A percentile compares a stretch with the other conserved stretches of the same genome.
These are phyloP conservation scores for Sminthopsis crassicaudata DNA, from an alignment of 2,113 vertebrate species.

Conservation along the genomic window DNA sequence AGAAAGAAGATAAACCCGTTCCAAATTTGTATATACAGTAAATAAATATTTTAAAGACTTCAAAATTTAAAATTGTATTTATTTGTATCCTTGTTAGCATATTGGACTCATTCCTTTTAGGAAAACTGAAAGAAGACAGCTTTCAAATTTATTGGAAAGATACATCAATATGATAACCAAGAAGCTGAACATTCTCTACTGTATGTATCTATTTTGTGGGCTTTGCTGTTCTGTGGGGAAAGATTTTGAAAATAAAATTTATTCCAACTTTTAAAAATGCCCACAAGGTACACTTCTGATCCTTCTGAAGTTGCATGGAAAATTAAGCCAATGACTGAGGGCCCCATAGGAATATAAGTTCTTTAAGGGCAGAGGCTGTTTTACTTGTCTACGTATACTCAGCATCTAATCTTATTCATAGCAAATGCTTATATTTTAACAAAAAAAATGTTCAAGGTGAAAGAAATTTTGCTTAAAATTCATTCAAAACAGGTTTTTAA, in stretches of 20 bases:
- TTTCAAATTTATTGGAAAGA: constrained; percentile 4
- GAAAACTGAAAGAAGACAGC: not conserved
- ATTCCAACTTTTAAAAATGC: constrained; percentile 11
- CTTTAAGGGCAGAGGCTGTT: not conserved
- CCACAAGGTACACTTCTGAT: not conserved
- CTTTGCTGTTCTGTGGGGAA: not conserved
- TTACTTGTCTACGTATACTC: too few species aligned
- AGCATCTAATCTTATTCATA: not conserved
- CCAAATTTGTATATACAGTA: not conserved
- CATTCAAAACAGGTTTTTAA: not conserved
- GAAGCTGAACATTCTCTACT: not conserved
- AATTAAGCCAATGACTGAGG: not conserved
- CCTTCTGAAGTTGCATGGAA: constrained; percentile 13
- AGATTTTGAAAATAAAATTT: constrained; percentile 13
- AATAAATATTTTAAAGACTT: not conserved
- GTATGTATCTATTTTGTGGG: not conserved
- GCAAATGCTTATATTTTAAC: not conserved
- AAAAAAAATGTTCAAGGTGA: not conserved
- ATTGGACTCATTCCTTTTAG: not conserved
- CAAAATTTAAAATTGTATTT: not conserved
- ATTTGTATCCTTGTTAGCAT: not conserved
- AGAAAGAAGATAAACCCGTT: not conserved
- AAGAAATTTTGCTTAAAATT: not conserved
- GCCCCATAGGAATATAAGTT: not conserved
- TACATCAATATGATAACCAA: not conserved